Conservation (phyloP, 2,888 invertebrate species). For the Caenorhabditis sp. region DNA sequence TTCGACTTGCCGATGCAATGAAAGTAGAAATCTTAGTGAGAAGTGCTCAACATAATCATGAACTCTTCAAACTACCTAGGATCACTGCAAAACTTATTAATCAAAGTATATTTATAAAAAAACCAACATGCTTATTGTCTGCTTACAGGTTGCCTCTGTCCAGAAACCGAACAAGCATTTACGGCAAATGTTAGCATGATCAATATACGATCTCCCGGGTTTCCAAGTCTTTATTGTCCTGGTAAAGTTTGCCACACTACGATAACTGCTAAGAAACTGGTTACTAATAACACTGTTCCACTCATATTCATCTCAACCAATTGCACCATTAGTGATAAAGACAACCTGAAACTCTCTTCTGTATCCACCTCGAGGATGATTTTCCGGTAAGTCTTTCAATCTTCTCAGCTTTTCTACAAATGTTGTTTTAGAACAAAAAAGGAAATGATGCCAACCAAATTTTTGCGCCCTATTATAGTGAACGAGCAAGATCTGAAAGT, state of each 20-base stretch:
- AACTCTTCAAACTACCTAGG: neutral
- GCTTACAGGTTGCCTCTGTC: constrained; percentile 21
- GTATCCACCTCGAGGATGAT: neutral
- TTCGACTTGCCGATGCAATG: constrained; percentile 17
- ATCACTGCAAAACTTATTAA: constrained; percentile 29
- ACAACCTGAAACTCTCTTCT: constrained; percentile 11
- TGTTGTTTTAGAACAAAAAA: constrained; percentile 4
- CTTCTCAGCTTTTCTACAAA: too few relatives aligned
- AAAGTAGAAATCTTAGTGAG: constrained; percentile 26
- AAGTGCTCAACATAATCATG: neutral
- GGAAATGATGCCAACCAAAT: neutral
- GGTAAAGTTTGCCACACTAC: constrained; percentile 6
- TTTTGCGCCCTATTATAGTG: constrained; percentile 16
- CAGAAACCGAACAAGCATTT: neutral
- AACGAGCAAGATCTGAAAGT: constrained; percentile 15
- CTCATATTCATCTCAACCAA: constrained; percentile 11
- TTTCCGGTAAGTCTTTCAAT: constrained; percentile 8
- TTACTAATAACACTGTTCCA: constrained; percentile 1
- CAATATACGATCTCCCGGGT: constrained; percentile 15
- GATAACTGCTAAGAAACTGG: neutral
- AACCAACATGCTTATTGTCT: neutral
- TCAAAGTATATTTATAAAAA: neutral
- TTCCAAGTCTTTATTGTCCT: constrained; percentile 36
- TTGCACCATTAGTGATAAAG: constrained; percentile 1
- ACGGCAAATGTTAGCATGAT: neutral